Percentiles rank a stretch among this genome's conserved stretches.
These are phyloP conservation scores for Nycticebus coucang DNA, from an alignment of 2,113 vertebrate species.

Conservation along the genomic window DNA sequence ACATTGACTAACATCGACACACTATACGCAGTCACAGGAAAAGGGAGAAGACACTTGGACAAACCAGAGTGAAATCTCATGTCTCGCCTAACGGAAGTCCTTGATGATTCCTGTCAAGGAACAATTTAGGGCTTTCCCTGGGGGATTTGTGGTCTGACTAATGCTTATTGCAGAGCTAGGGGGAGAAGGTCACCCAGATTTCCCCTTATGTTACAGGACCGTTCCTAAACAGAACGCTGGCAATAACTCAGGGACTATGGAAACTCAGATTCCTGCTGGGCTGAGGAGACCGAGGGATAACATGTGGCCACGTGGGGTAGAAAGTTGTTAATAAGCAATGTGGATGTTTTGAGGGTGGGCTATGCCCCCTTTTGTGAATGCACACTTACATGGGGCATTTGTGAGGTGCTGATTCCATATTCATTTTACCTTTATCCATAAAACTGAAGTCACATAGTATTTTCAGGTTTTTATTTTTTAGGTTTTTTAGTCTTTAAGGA, in stretches of 20 bases:
- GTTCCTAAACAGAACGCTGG: background rate
- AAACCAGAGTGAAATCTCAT: fast-evolving
- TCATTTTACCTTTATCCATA: background rate
- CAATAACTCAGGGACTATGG: background rate
- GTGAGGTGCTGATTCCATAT: fast-evolving
- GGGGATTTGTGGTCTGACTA: background rate
- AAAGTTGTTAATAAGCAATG: fast-evolving
- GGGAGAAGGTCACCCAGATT: background rate
- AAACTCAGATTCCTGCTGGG: background rate
- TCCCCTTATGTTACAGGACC: too few species aligned
- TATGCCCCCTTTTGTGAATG: fast-evolving
- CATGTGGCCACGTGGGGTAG: fast-evolving
- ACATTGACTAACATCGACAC: fast-evolving
- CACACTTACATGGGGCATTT: background rate
- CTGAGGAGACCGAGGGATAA: fast-evolving
- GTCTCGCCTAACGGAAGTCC: fast-evolving
- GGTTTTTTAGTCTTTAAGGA: too few species aligned
- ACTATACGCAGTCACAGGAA: fast-evolving
- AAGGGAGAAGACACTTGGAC: too few species aligned
- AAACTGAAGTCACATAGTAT: background rate
- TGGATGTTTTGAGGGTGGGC: fast-evolving
- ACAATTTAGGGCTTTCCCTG: background rate
- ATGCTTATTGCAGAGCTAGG: background rate
- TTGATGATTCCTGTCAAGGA: background rate
- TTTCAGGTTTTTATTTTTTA: background rate